Percentiles rank a stretch among this genome's conserved stretches.
These are phyloP conservation scores for Anguilla rostrata DNA, from an alignment of 2,113 vertebrate species.

Conservation along the genomic window DNA sequence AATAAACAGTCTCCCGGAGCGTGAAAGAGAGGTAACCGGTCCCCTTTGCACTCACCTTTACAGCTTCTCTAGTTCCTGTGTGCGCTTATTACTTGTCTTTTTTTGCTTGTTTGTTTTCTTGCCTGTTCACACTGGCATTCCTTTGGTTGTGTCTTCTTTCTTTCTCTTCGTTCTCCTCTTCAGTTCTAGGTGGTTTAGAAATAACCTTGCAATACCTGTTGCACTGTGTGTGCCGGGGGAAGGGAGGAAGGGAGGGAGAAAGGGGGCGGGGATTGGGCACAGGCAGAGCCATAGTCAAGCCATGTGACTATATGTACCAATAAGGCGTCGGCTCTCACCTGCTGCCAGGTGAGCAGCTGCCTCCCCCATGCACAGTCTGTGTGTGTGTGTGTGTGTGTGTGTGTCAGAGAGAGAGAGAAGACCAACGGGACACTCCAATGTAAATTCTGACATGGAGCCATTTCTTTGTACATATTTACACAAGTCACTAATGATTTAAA, in stretches of 20 bases:
- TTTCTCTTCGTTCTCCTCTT: slow-evolving; percentile 2
- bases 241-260: not conserved
- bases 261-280: not conserved
- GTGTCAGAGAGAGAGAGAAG: not conserved
- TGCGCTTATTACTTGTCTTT: not conserved
- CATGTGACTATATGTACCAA: slow-evolving; percentile 19
- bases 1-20: not conserved
- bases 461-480: not conserved
- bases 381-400: not conserved
- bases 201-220: slow-evolving; percentile 18
- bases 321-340: not conserved
- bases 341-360: slow-evolving; percentile 16
- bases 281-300: not conserved
- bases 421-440: not conserved
- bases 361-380: not conserved
- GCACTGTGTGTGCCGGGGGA: not conserved
- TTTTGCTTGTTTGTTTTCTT: not conserved
- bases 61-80: not conserved
- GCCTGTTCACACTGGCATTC: not conserved
- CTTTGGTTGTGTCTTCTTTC: not conserved
- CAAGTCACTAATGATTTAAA: not conserved
- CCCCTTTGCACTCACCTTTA: not conserved
- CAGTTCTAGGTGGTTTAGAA: not conserved
- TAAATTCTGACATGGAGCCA: not conserved
- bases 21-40: not conserved